Conservation (phyloP, 2,888 invertebrate genomes). For the Volucella inflata region DNA sequence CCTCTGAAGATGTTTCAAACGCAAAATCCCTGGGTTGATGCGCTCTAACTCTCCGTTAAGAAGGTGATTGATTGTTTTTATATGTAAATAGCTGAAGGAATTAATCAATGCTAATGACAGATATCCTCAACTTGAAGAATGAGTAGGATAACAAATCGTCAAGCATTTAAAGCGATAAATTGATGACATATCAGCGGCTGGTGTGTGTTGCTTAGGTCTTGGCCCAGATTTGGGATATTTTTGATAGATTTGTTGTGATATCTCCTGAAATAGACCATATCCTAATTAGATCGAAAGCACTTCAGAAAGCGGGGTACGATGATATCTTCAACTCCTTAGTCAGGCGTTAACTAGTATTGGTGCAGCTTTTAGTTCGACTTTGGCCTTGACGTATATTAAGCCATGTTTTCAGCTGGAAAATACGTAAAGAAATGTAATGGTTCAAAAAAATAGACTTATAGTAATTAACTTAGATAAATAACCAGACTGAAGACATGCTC, state of each 20-base stretch:
- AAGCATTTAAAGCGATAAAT: constrained; percentile 67
- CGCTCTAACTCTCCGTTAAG: constrained; percentile 47
- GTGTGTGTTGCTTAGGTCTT: constrained; percentile 23
- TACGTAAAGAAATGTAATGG: too few relatives aligned
- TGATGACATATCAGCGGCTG: constrained; percentile 59
- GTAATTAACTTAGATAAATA: too few relatives aligned
- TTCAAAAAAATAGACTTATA: too few relatives aligned
- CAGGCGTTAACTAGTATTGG: too few relatives aligned
- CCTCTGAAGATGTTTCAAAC: constrained; percentile 64
- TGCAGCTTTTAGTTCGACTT: too few relatives aligned
- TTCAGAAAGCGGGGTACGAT: background rate
- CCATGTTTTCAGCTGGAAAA: too few relatives aligned
- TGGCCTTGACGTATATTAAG: too few relatives aligned
- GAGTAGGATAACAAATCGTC: constrained; percentile 70
- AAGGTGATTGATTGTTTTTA: constrained; percentile 78
- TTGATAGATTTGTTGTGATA: constrained; percentile 12
- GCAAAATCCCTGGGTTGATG: constrained; percentile 66
- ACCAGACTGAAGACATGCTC: too few relatives aligned
- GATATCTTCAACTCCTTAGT: too few relatives aligned
- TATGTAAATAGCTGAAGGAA: constrained; percentile 81
- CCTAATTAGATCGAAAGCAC: constrained; percentile 43
- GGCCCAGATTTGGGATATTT: constrained; percentile 1
- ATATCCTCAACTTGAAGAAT: constrained; percentile 76
- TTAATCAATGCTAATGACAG: constrained; percentile 84
- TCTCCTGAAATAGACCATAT: background rate